Evolutionary conservation across 2,797 vertebrate genomes (phyloP).

Genomic region (Crenuchus spilurus): DNA sequence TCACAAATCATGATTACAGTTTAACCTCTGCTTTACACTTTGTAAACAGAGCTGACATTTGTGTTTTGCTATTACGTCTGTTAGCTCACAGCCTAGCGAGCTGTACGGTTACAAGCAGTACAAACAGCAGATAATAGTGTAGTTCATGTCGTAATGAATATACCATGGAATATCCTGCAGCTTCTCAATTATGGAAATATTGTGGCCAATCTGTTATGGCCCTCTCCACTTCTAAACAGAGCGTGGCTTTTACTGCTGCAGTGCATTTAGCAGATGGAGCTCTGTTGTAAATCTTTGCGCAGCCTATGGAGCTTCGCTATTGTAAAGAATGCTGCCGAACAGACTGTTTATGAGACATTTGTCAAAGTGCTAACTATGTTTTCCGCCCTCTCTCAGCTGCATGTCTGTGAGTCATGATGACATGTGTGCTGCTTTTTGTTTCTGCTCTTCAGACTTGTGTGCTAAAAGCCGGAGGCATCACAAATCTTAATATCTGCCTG

Average conservation of each 20-base stretch:
- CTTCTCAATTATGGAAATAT: constrained; percentile 1
- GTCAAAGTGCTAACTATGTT: constrained; percentile 16
- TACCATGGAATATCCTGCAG: background rate
- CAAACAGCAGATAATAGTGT: background rate
- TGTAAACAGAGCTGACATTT: too few relatives aligned
- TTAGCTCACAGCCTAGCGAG: too few relatives aligned
- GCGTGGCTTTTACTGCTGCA: constrained; percentile 1
- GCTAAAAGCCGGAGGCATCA: constrained; percentile 55
- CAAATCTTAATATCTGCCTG: constrained; percentile 63
- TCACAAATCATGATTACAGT: too few relatives aligned
- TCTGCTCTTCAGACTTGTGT: constrained; percentile 24
- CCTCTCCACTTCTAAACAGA: constrained; percentile 19
- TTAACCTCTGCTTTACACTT: too few relatives aligned
- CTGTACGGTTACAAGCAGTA: background rate
- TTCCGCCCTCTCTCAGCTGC: background rate
- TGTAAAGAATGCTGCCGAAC: constrained; percentile 12
- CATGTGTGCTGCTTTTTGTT: constrained; percentile 38
- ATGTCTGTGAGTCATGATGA: background rate
- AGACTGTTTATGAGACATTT: constrained; percentile 37
- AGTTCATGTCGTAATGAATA: background rate
- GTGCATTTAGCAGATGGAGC: constrained; percentile 24
- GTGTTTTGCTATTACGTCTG: too few relatives aligned
- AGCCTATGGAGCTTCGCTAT: constrained; percentile 7
- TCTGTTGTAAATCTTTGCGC: constrained; percentile 35
- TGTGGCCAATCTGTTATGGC: constrained; percentile 22